Percentiles rank a stretch among this genome's conserved stretches.
Conservation (phyloP, 2,797 vertebrate genomes). For the Acrossocheilus fasciatus region DNA sequence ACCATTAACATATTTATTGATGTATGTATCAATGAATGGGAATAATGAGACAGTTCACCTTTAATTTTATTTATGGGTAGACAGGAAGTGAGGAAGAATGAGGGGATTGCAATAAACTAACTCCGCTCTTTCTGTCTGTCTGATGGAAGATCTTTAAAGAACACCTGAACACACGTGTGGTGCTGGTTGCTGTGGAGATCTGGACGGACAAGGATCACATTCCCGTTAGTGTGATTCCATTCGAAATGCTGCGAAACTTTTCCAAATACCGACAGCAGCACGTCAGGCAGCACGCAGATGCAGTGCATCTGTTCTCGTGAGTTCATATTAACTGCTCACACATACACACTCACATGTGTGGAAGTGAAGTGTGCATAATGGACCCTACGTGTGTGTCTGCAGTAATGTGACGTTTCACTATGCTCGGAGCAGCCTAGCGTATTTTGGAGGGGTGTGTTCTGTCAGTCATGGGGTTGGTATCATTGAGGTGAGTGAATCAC, state of each 20-base stretch:
- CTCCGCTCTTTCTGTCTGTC: background rate
- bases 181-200: conserved; percentile 94
- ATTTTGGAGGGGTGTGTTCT: conserved; percentile 95
- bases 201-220: conserved; percentile 96
- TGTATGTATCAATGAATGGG: too few species aligned
- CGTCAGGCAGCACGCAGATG: conserved; percentile 90
- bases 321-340: conserved; percentile 61
- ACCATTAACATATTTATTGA: background rate
- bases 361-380: background rate
- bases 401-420: conserved; percentile 97
- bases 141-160: conserved; percentile 92
- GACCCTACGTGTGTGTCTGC: background rate
- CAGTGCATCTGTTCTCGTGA: conserved; percentile 95
- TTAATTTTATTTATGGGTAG: background rate
- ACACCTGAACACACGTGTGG: conserved; percentile 94
- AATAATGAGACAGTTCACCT: background rate
- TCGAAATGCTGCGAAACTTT: conserved; percentile 93
- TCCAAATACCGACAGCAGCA: conserved; percentile 91
- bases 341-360: background rate
- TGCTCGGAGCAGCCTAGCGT: conserved; percentile 91
- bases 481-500: conserved; percentile 87
- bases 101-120: background rate
- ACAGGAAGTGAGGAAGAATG: too few species aligned
- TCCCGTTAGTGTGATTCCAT: conserved; percentile 85
- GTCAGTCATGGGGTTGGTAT: conserved; percentile 92